Percentiles rank a stretch among this genome's conserved stretches.
Evolutionary conservation across 2,797 vertebrate species (phyloP).

Genomic region (Amblyraja radiata): DNA sequence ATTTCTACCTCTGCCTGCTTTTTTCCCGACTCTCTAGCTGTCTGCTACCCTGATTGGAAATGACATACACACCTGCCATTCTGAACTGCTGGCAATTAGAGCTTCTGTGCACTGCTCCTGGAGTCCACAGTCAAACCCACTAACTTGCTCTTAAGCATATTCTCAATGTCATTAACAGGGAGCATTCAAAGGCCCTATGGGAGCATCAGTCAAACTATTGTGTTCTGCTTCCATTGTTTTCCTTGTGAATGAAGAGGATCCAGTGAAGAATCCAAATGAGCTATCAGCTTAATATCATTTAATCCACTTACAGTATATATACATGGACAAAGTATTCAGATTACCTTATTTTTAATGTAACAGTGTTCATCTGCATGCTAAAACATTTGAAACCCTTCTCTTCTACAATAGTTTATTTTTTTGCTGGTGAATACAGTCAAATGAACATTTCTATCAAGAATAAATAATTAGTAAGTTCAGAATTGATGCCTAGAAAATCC

Average conservation of each 20-base stretch:
- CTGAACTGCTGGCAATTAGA: conserved; percentile 61
- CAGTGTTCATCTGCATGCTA: neutral
- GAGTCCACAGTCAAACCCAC: conserved; percentile 21
- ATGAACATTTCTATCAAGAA: conserved; percentile 3
- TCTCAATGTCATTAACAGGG: conserved; percentile 48
- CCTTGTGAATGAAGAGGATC: conserved; percentile 15
- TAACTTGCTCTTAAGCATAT: conserved; percentile 53
- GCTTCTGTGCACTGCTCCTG: conserved; percentile 42
- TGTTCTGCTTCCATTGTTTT: conserved; percentile 3
- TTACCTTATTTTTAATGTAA: neutral
- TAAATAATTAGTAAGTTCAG: neutral
- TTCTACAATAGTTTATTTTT: neutral
- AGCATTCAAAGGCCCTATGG: conserved; percentile 32
- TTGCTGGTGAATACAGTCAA: neutral
- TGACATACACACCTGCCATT: conserved; percentile 77
- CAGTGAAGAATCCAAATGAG: neutral
- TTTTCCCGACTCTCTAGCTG: conserved; percentile 42
- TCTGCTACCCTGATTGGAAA: conserved; percentile 61
- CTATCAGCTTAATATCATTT: conserved; percentile 1
- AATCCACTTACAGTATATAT: neutral
- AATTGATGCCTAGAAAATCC: neutral
- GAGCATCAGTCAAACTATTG: neutral
- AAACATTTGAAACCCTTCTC: neutral
- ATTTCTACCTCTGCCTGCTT: conserved; percentile 45
- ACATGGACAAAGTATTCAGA: neutral